These are phyloP conservation scores for Zygothrica quintamaculata DNA, from an alignment of 2,888 invertebrate genomes.

Conservation along the genomic window DNA sequence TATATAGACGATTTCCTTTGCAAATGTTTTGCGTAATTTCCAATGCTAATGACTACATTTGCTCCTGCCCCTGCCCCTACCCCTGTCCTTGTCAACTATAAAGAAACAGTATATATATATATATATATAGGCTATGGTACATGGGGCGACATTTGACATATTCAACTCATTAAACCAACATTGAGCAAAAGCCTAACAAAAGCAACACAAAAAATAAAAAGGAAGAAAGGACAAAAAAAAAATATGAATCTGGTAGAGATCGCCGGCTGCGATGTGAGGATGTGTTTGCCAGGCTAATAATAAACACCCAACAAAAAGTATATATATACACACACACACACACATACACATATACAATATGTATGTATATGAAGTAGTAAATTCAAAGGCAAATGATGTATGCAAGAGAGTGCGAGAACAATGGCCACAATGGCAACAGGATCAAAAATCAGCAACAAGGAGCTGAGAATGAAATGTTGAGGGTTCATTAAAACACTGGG, in stretches of 20 bases:
- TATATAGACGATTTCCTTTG: conserved; percentile 12
- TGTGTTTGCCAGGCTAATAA: conserved; percentile 78
- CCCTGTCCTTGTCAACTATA: too few species aligned
- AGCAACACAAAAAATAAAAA: too few species aligned
- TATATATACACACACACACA: too few species aligned
- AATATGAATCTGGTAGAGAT: too few species aligned
- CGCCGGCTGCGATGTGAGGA: conserved; percentile 57
- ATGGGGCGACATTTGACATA: conserved; percentile 69
- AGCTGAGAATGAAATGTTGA: conserved; percentile 25
- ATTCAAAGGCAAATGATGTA: conserved; percentile 65
- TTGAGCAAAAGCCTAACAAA: conserved; percentile 53
- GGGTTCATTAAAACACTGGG: conserved; percentile 73
- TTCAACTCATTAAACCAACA: conserved; percentile 76
- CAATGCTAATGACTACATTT: conserved; percentile 69
- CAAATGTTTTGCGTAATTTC: conserved; percentile 67
- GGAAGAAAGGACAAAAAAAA: too few species aligned
- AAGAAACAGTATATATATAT: too few species aligned
- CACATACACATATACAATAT: too few species aligned
- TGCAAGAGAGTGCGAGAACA: conserved; percentile 65
- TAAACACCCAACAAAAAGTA: conserved; percentile 60
- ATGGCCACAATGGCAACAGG: conserved; percentile 78
- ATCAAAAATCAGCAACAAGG: conserved; percentile 71
- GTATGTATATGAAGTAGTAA: too few species aligned
- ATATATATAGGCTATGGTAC: too few species aligned
- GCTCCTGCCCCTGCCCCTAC: conserved; percentile 33